Evolutionary conservation across 2,797 vertebrate species (phyloP).

Genomic region (Emys orbicularis): DNA sequence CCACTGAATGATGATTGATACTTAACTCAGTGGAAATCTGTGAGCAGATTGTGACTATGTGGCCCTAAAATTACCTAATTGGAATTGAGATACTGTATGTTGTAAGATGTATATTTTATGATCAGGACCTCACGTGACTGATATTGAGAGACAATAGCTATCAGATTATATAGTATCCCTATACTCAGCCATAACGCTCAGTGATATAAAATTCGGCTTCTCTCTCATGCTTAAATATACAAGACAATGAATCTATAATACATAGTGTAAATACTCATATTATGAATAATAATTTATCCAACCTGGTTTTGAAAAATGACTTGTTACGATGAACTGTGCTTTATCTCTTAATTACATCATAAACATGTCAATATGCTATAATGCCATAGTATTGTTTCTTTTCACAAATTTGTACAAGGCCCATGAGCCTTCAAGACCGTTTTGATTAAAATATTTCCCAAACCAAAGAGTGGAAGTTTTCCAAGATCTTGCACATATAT

Average conservation of each 20-base stretch:
- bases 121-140: neutral
- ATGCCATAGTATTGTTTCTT: slow-evolving; percentile 45
- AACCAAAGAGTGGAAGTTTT: neutral
- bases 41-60: neutral
- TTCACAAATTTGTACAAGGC: slow-evolving; percentile 40
- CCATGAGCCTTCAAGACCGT: neutral
- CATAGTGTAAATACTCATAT: neutral
- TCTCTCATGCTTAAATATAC: neutral
- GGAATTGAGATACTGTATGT: neutral
- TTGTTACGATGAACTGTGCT: neutral
- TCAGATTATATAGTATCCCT: neutral
- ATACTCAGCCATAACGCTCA: neutral
- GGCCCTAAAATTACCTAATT: neutral
- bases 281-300: slow-evolving; percentile 46
- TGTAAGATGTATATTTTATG: neutral
- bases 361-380: slow-evolving; percentile 1
- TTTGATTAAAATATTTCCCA: slow-evolving; percentile 53
- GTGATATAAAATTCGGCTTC: neutral
- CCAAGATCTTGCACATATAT: neutral
- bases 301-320: slow-evolving; percentile 47
- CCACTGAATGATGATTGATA: neutral
- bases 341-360: slow-evolving; percentile 44
- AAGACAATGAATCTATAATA: slow-evolving; percentile 3
- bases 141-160: neutral
- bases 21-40: neutral